Evolutionary conservation across 2,888 invertebrate genomes (phyloP).

Genomic region (Oligia latruncula): DNA sequence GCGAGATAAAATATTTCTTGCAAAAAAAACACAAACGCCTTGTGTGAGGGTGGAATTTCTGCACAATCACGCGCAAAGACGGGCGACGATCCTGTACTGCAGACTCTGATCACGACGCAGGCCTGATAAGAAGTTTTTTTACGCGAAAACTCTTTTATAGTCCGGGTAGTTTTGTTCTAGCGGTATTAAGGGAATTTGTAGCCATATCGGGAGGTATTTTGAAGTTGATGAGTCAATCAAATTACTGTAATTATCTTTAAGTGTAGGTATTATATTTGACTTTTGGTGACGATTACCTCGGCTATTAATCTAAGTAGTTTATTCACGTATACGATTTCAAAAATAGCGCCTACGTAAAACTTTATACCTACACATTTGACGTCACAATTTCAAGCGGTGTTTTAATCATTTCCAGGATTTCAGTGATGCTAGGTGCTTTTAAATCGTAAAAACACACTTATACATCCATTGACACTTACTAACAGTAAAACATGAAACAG

Average conservation of each 20-base stretch:
- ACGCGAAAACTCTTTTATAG: constrained; percentile 26
- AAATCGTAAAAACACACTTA: constrained; percentile 43
- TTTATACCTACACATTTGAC: neutral
- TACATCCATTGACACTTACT: constrained; percentile 48
- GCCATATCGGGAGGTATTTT: neutral
- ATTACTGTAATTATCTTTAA: constrained; percentile 4
- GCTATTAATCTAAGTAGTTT: neutral
- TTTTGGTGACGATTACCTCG: neutral
- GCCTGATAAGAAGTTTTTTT: constrained; percentile 53
- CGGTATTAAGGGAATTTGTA: neutral
- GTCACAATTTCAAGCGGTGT: neutral
- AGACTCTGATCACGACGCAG: constrained; percentile 44
- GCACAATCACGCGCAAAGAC: constrained; percentile 70
- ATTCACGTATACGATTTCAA: constrained; percentile 10
- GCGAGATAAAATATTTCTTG: constrained; percentile 82
- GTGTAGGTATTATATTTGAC: neutral
- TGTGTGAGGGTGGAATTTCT: constrained; percentile 66
- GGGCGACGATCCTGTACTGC: constrained; percentile 28
- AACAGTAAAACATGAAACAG: constrained; percentile 48
- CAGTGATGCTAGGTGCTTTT: neutral
- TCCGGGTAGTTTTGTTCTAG: constrained; percentile 10
- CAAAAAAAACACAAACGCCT: constrained; percentile 75
- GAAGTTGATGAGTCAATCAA: constrained; percentile 15
- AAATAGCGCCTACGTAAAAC: neutral
- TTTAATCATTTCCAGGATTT: neutral